Percentiles rank a stretch among this genome's conserved stretches.
phyloP scores from a whole-genome alignment of 53 echinoderm and acorn worm genomes.

The Hippasteria phrygiana region DNA sequence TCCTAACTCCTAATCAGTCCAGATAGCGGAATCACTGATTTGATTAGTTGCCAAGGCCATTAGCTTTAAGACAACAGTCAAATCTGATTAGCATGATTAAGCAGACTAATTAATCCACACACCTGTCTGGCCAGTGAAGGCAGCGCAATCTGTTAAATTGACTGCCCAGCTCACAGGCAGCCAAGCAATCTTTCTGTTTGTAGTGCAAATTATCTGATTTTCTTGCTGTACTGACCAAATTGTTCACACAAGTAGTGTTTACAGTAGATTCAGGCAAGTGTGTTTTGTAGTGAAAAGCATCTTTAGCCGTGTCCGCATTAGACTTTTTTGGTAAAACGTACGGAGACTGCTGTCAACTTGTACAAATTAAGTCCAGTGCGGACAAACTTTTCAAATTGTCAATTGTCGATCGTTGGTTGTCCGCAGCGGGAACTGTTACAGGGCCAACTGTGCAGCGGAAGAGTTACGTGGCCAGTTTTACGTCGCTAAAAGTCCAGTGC shows the following conservation, averaged over 20 bases:
- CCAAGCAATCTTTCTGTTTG: not conserved
- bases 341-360: no score
- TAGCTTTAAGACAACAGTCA: not conserved
- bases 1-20: not conserved
- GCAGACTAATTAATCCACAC: not conserved
- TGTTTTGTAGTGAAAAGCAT: not conserved
- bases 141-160: conserved; percentile 34
- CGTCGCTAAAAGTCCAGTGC: no score
- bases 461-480: no score
- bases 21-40: not conserved
- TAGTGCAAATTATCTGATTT: not conserved
- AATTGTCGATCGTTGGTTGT: no score
- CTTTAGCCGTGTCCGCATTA: no score
- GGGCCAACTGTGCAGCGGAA: no score
- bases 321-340: no score
- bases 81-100: not conserved
- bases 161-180: no score
- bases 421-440: no score
- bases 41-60: not conserved
- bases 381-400: no score
- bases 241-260: not conserved
- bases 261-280: not conserved
- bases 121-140: not conserved
- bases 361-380: no score
- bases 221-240: not conserved